Evolutionary conservation across 2,113 vertebrate genomes (phyloP).

Genomic region (Dicrurus megarhynchus): DNA sequence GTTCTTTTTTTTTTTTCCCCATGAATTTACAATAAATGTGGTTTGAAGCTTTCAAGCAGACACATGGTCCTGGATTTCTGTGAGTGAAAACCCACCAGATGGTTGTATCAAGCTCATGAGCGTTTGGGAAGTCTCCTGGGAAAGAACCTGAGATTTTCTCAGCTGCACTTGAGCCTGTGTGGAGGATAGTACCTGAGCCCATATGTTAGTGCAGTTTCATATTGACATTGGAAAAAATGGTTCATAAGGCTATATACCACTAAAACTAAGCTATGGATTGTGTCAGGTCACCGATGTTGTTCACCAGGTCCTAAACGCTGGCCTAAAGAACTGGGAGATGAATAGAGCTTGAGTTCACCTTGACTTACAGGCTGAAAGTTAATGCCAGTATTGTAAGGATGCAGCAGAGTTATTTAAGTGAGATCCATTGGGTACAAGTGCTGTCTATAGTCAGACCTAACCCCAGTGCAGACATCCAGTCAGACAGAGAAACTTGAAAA

Average conservation of each 20-base stretch:
- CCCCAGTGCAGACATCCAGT: background rate
- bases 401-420: background rate
- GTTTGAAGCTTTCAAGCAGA: constrained; percentile 61
- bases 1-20: constrained; percentile 41
- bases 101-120: background rate
- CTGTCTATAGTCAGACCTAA: background rate
- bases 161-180: background rate
- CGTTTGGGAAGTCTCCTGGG: background rate
- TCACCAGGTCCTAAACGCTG: background rate
- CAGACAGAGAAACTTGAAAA: background rate
- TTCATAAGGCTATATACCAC: background rate
- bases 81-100: constrained; percentile 17
- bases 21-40: constrained; percentile 71
- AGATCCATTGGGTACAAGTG: background rate
- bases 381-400: background rate
- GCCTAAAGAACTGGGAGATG: background rate
- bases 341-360: background rate
- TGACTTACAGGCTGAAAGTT: background rate
- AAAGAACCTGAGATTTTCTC: background rate
- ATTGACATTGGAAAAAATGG: background rate
- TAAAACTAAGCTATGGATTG: background rate
- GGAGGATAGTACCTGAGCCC: background rate
- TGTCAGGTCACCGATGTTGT: background rate
- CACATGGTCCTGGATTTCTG: constrained; percentile 31
- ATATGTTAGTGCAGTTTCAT: background rate